These are phyloP conservation scores for Hozukius guyotensis DNA, from an alignment of 2,797 vertebrate genomes.

Conservation along the genomic window DNA sequence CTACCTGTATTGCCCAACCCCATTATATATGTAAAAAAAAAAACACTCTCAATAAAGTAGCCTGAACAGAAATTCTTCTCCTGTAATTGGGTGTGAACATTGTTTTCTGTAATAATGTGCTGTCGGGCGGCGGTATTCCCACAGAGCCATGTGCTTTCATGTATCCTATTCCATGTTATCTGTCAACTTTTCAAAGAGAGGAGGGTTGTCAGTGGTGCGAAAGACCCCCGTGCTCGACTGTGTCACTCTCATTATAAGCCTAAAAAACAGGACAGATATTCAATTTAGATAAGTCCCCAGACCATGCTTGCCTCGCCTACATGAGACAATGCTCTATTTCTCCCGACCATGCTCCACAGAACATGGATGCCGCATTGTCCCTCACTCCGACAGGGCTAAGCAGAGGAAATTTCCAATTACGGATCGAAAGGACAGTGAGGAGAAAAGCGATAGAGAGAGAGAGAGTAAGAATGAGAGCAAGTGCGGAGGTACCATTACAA, in stretches of 20 bases:
- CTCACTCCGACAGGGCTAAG: constrained; percentile 75
- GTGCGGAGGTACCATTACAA: constrained; percentile 48
- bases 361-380: constrained; percentile 79
- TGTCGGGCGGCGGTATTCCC: constrained; percentile 65
- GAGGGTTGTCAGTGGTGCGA: constrained; percentile 71
- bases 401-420: constrained; percentile 83
- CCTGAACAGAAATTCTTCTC: constrained; percentile 47
- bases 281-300: constrained; percentile 86
- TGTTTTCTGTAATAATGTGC: constrained; percentile 75
- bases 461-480: constrained; percentile 29
- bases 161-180: constrained; percentile 81
- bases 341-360: constrained; percentile 79
- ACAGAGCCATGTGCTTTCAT: constrained; percentile 72
- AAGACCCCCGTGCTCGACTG: constrained; percentile 73
- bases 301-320: constrained; percentile 75
- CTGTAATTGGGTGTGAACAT: constrained; percentile 71
- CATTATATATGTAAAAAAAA: constrained; percentile 4
- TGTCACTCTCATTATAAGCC: constrained; percentile 82
- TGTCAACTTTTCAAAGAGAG: constrained; percentile 81
- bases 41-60: constrained; percentile 23
- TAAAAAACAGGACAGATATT: constrained; percentile 87
- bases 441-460: constrained; percentile 56
- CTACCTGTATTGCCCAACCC: neutral
- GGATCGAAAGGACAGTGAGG: constrained; percentile 76
- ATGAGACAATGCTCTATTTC: constrained; percentile 83